These are phyloP conservation scores for Lathamus discolor DNA, from an alignment of 2,113 vertebrate species.

Conservation along the genomic window DNA sequence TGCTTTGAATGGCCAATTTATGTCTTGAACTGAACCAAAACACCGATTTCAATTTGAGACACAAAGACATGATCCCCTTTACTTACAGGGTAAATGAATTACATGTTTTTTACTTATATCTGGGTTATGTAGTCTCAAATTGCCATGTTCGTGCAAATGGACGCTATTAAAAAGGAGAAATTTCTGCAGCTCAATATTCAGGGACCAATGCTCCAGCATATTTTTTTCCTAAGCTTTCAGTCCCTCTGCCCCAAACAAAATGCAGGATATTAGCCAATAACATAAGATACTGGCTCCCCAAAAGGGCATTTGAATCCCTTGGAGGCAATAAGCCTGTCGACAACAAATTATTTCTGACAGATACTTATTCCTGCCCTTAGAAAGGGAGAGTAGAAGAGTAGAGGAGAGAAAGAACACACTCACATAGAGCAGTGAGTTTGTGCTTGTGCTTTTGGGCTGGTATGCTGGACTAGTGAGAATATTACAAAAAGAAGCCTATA, in stretches of 20 bases:
- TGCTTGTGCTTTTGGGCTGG: background rate
- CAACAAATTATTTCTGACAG: conserved; percentile 59
- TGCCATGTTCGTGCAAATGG: accelerated
- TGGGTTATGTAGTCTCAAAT: background rate
- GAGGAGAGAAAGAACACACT: background rate
- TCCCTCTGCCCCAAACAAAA: background rate
- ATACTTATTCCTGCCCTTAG: conserved; percentile 20
- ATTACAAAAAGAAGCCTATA: background rate
- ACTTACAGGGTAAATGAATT: background rate
- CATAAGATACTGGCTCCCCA: background rate
- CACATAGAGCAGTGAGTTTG: background rate
- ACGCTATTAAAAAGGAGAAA: background rate
- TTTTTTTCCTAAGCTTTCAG: background rate
- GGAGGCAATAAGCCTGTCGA: conserved; percentile 20
- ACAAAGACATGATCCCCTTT: background rate
- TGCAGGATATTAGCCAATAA: background rate
- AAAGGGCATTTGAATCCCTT: conserved; percentile 40
- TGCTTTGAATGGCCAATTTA: background rate
- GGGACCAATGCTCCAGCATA: background rate
- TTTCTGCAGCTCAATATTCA: background rate
- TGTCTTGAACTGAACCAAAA: background rate
- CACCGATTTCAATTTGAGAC: background rate
- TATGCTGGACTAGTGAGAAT: background rate
- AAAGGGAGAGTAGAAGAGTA: background rate
- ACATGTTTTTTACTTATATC: background rate